phyloP scores from a whole-genome alignment of 2,113 vertebrate genomes.

The Poeciliopsis prolifica region DNA sequence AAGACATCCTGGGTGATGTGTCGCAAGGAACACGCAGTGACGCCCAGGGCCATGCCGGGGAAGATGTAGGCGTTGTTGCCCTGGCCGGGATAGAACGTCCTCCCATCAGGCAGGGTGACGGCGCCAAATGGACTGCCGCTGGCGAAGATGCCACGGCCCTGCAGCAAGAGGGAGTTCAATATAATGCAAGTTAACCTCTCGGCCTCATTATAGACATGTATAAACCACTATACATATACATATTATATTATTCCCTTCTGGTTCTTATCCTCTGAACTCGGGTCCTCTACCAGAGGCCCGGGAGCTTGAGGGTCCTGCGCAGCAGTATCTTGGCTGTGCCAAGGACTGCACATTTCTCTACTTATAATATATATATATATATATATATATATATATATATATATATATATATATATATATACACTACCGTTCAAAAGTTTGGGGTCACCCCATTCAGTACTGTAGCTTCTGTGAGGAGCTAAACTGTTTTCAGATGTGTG shows the following conservation, averaged over 20 bases:
- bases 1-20: conserved; percentile 88
- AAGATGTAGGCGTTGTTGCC: conserved; percentile 99
- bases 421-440: too few species aligned
- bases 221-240: background rate
- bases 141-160: conserved; percentile 95
- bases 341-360: too few species aligned
- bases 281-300: too few species aligned
- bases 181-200: background rate
- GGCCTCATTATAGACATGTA: background rate
- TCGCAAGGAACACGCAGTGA: conserved; percentile 84
- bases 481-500: too few species aligned
- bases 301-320: too few species aligned
- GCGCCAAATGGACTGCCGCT: conserved; percentile 96
- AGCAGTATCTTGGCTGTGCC: too few species aligned
- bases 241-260: too few species aligned
- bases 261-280: too few species aligned
- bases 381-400: background rate
- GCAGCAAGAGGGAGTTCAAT: conserved; percentile 16
- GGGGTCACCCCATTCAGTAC: too few species aligned
- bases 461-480: too few species aligned
- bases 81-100: conserved; percentile 89
- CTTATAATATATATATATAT: too few species aligned
- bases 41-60: conserved; percentile 91
- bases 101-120: conserved; percentile 87
- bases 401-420: background rate